Conservation (phyloP, 2,113 vertebrate genomes). For the Camelus bactrianus region DNA sequence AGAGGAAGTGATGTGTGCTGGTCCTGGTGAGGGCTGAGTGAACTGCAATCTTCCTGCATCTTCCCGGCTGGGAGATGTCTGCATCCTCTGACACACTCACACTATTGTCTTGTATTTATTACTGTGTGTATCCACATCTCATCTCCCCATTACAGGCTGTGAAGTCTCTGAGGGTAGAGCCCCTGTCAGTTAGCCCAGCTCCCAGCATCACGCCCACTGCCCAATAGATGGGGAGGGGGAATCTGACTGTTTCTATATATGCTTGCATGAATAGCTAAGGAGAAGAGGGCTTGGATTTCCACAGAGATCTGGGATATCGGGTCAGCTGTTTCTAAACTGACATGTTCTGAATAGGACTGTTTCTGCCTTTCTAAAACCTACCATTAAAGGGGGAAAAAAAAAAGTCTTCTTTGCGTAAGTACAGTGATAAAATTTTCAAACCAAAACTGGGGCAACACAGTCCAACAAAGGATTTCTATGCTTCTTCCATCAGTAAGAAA, state of each 20-base stretch:
- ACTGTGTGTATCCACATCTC: background rate
- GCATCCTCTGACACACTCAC: background rate
- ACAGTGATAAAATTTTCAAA: constrained; percentile 41
- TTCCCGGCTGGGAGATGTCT: background rate
- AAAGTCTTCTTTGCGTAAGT: constrained; percentile 14
- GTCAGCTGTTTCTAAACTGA: constrained; percentile 59
- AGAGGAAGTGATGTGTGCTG: background rate
- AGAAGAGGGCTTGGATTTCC: background rate
- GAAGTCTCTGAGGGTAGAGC: background rate
- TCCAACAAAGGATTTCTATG: constrained; percentile 42
- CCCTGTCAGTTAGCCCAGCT: background rate
- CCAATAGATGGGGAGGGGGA: background rate
- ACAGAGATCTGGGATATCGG: background rate
- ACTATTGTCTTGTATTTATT: background rate
- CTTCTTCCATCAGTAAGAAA: constrained; percentile 38
- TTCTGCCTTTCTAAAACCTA: constrained; percentile 48
- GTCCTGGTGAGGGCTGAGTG: background rate
- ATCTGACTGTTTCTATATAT: background rate
- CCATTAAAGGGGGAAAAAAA: background rate
- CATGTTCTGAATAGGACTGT: background rate
- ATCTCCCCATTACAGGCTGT: background rate
- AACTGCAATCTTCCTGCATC: background rate
- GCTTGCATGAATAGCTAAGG: background rate
- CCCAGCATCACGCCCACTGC: background rate
- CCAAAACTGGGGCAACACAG: background rate